Percentiles rank a stretch among this genome's conserved stretches.
These are phyloP conservation scores for Alligator sinensis DNA, from an alignment of 2,113 vertebrate species.

Conservation along the genomic window DNA sequence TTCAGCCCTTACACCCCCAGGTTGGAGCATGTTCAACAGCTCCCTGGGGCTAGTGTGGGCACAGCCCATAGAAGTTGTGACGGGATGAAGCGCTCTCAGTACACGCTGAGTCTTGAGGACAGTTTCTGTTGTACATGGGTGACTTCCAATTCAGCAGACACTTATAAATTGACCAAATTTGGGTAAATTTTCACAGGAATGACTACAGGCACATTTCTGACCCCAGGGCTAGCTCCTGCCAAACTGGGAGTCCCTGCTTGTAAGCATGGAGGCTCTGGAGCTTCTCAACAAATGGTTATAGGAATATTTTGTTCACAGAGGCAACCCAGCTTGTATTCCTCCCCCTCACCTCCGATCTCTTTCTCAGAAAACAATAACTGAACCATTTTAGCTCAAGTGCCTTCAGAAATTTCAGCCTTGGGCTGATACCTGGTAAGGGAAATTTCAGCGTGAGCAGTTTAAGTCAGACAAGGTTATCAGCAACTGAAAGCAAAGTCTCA, in stretches of 20 bases:
- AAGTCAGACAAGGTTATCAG: conserved; percentile 21
- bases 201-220: conserved; percentile 25
- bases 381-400: conserved; percentile 17
- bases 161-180: conserved; percentile 28
- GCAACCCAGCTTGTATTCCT: background rate
- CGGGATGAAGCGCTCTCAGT: background rate
- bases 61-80: background rate
- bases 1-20: background rate
- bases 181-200: conserved; percentile 34
- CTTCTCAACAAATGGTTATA: conserved; percentile 29
- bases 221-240: conserved; percentile 12
- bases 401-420: conserved; percentile 27
- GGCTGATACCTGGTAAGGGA: conserved; percentile 29
- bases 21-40: background rate
- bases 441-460: conserved; percentile 50
- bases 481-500: conserved; percentile 12
- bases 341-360: background rate
- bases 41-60: background rate
- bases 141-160: background rate
- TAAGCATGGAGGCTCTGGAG: conserved; percentile 3
- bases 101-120: background rate
- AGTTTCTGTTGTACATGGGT: background rate
- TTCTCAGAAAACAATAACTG: background rate
- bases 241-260: conserved; percentile 39
- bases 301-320: conserved; percentile 7